These are phyloP conservation scores for Apogon talboti DNA, from an alignment of 2,797 vertebrate species.

Conservation along the genomic window DNA sequence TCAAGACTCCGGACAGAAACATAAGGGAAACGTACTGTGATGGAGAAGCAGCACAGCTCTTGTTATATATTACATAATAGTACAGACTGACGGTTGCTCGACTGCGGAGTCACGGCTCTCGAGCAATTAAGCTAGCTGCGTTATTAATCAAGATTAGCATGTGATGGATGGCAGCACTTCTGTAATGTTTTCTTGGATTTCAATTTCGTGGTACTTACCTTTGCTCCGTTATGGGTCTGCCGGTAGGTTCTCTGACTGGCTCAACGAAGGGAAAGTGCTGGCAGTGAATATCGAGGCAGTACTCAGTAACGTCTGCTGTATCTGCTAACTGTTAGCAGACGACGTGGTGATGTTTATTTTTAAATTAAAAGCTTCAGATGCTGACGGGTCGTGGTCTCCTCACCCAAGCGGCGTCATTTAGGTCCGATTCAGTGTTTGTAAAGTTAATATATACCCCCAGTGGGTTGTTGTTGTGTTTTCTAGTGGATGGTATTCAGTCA, in stretches of 20 bases:
- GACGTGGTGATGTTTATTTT: slow-evolving; percentile 25
- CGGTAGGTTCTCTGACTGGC: not conserved
- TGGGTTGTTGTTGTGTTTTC: not conserved
- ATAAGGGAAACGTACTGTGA: not conserved
- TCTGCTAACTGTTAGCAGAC: slow-evolving; percentile 62
- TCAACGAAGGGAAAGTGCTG: not conserved
- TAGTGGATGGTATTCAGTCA: not conserved
- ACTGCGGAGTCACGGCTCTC: slow-evolving; percentile 46
- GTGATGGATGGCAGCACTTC: accelerated
- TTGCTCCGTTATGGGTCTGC: not conserved
- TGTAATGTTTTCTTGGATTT: accelerated
- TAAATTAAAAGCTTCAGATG: not conserved
- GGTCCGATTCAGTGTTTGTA: not conserved
- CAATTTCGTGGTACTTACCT: slow-evolving; percentile 43
- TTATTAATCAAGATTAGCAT: slow-evolving; percentile 1
- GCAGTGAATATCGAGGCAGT: slow-evolving; percentile 19
- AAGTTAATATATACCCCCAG: not conserved
- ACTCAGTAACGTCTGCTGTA: slow-evolving; percentile 8
- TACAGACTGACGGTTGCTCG: slow-evolving; percentile 21
- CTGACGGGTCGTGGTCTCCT: not conserved
- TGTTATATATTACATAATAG: slow-evolving; percentile 63
- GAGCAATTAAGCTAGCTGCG: slow-evolving; percentile 50
- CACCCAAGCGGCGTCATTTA: not conserved
- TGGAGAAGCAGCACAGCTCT: slow-evolving; percentile 1
- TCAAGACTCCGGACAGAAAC: not conserved